A percentile compares a stretch with the other conserved stretches of the same genome.
These are phyloP conservation scores for Rhynchotus rufescens DNA, from an alignment of 2,797 vertebrate species.

Conservation along the genomic window DNA sequence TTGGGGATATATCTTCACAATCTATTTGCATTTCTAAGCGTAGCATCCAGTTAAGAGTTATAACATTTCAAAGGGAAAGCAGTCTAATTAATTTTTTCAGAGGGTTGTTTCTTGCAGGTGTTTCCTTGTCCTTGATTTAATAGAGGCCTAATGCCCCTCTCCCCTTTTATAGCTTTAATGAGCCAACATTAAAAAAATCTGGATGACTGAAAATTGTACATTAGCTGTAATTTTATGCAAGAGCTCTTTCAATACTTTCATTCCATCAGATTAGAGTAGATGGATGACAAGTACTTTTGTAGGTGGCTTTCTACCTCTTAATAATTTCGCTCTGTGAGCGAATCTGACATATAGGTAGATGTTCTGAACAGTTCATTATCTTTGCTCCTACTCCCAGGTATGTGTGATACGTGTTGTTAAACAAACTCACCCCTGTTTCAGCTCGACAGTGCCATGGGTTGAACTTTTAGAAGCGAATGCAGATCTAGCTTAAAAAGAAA, in stretches of 20 bases:
- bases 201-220: constrained; percentile 61
- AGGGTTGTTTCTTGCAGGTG: constrained; percentile 56
- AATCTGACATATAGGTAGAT: constrained; percentile 54
- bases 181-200: constrained; percentile 56
- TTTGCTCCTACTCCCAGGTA: constrained; percentile 47
- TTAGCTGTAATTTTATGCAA: constrained; percentile 71
- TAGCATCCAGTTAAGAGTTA: constrained; percentile 22
- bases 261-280: constrained; percentile 67
- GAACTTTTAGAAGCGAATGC: constrained; percentile 38
- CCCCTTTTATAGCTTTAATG: constrained; percentile 55
- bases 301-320: constrained; percentile 65
- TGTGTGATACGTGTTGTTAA: constrained; percentile 31
- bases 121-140: constrained; percentile 68
- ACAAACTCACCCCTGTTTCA: constrained; percentile 53
- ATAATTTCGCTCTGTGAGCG: constrained; percentile 31
- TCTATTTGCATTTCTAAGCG: constrained; percentile 59
- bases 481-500: constrained; percentile 17
- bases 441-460: constrained; percentile 8
- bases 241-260: constrained; percentile 60
- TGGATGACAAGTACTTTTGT: constrained; percentile 70
- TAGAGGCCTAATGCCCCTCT: constrained; percentile 1
- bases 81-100: constrained; percentile 52
- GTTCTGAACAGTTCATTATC: constrained; percentile 66
- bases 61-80: constrained; percentile 40
- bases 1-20: constrained; percentile 46